These are phyloP conservation scores for Otus sunia DNA, from an alignment of 2,113 vertebrate species.

Conservation along the genomic window DNA sequence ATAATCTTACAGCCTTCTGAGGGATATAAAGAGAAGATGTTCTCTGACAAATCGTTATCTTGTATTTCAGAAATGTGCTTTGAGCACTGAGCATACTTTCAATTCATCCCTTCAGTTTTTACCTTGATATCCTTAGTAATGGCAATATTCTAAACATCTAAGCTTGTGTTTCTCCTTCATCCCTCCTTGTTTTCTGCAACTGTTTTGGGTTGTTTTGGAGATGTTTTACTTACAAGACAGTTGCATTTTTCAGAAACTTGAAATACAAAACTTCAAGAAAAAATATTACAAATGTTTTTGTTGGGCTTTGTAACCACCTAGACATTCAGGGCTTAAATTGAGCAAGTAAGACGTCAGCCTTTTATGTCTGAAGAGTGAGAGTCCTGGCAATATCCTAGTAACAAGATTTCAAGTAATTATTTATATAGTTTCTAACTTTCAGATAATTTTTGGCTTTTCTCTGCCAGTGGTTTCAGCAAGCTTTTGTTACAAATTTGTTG, in stretches of 20 bases:
- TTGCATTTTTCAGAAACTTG: not conserved
- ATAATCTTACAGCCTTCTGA: conserved; percentile 56
- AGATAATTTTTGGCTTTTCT: not conserved
- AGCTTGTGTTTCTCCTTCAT: conserved; percentile 16
- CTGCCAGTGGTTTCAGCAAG: not conserved
- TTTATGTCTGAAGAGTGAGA: not conserved
- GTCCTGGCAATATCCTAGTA: not conserved
- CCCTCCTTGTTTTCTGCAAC: not conserved
- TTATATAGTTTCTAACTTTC: not conserved
- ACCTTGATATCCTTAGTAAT: conserved; percentile 37
- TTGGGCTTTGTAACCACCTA: not conserved
- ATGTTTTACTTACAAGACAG: not conserved
- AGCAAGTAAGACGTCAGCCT: not conserved
- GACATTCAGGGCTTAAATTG: not conserved
- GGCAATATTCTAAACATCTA: conserved; percentile 19
- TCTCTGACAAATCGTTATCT: conserved; percentile 61
- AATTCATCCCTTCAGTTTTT: conserved; percentile 29
- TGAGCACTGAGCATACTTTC: conserved; percentile 23
- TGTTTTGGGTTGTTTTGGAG: not conserved
- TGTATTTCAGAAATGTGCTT: conserved; percentile 51
- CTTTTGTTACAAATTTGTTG: not conserved
- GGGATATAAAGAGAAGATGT: conserved; percentile 38
- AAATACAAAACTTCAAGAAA: not conserved
- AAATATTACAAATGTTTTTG: not conserved
- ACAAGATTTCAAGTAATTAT: not conserved